Percentiles rank a stretch among this genome's conserved stretches.
Evolutionary conservation across 1,140 invertebrate genomes (phyloP).

Genomic region (Patella vulgata): DNA sequence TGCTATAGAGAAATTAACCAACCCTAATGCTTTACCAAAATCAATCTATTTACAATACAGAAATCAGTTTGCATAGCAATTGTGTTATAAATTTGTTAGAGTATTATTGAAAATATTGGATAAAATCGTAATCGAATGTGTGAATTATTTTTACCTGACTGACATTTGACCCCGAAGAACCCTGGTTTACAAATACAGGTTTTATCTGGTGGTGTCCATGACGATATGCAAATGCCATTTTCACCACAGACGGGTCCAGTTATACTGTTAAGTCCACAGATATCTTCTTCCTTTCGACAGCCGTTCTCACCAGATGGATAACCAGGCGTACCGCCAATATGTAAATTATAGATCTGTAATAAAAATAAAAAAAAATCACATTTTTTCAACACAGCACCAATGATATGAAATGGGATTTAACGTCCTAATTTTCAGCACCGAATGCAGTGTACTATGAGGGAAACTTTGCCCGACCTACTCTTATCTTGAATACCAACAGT

Average conservation of each 20-base stretch:
- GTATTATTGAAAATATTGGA: too few relatives aligned
- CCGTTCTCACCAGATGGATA: conserved; percentile 68
- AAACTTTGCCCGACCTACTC: too few relatives aligned
- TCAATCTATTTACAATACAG: too few relatives aligned
- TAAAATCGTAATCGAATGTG: too few relatives aligned
- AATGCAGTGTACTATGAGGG: too few relatives aligned
- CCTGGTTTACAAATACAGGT: conserved; percentile 86
- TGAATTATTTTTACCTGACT: conserved; percentile 71
- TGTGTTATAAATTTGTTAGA: too few relatives aligned
- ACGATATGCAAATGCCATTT: conserved; percentile 83
- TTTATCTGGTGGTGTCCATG: conserved; percentile 77
- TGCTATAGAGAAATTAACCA: too few relatives aligned
- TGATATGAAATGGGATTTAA: neutral
- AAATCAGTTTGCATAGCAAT: too few relatives aligned
- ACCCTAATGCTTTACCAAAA: too few relatives aligned
- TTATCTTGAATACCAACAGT: too few relatives aligned
- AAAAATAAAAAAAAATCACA: conserved; percentile 1
- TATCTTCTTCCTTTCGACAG: conserved; percentile 88
- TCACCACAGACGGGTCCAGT: conserved; percentile 45
- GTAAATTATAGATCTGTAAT: conserved; percentile 82
- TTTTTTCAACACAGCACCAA: too few relatives aligned
- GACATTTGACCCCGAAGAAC: conserved; percentile 83
- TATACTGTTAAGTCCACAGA: conserved; percentile 39
- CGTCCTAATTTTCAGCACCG: too few relatives aligned
- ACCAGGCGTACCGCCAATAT: conserved; percentile 78